These are phyloP conservation scores for Riptortus pedestris DNA, from an alignment of 1,140 invertebrate genomes.

Conservation along the genomic window DNA sequence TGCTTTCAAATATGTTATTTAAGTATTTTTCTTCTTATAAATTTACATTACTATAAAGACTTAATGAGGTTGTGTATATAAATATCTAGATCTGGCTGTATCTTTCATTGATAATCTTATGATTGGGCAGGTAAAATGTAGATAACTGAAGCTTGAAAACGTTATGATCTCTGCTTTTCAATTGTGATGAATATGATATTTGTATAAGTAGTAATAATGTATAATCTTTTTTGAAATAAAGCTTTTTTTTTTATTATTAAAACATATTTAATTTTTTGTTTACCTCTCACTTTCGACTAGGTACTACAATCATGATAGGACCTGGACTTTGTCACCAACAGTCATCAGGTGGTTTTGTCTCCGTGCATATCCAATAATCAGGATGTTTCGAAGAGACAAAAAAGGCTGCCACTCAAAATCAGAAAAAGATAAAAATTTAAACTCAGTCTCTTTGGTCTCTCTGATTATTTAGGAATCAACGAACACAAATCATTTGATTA, in stretches of 20 bases:
- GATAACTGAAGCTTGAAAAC: neutral
- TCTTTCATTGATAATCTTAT: neutral
- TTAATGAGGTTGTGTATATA: slow-evolving; percentile 4
- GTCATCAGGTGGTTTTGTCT: no score
- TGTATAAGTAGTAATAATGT: neutral
- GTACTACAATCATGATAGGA: no score
- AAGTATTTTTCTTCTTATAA: neutral
- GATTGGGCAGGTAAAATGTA: neutral
- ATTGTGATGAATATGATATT: neutral
- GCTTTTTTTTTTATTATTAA: neutral
- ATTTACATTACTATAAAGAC: neutral
- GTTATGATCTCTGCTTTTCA: slow-evolving; percentile 2
- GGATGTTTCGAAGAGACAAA: no score
- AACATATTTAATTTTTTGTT: no score
- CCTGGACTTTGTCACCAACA: no score
- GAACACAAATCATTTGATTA: no score
- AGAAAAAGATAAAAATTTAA: no score
- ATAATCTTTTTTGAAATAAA: neutral
- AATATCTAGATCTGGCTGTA: neutral
- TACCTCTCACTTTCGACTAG: no score
- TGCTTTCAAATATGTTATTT: neutral
- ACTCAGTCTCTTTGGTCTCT: no score
- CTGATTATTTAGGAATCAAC: no score
- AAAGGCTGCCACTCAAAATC: no score
- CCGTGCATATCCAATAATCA: no score